Evolutionary conservation across 2,797 vertebrate genomes (phyloP), one percentile per base, ranked within the genome.

Genomic region (Smutsia gigantea): DNA sequence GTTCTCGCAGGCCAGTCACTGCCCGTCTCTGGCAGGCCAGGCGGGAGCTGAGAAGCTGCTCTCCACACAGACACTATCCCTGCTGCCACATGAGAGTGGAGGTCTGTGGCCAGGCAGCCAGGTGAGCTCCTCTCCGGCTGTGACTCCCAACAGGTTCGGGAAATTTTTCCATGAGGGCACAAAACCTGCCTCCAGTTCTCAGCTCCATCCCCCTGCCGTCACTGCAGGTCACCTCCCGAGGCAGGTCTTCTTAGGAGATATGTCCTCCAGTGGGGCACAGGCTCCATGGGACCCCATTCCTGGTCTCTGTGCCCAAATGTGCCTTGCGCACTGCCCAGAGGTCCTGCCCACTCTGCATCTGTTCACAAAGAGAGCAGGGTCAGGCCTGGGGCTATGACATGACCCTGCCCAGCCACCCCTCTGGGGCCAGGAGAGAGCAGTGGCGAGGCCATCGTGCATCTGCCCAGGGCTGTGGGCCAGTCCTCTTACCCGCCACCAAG

Each of bases 281-380:
- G 68, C 55, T 66, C 49, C 90, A 2, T 9, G n/a, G 53, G 55
- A 81, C 15, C 84, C 79, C 37, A 29, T 31, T 69, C 53, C 39
- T n/a, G 17, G 66, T 69, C 55, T 66, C 83, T 88, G 66, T 66
- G 75, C 53, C 68, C 72, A 77, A 90, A 71, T 61, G 83, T 10
- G 18, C 74, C 94, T 68, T n/a, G 69, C 46, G 68, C 23, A 66
- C 17, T 72, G 51, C 18, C 87, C 63, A 8, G 53, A 91, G 27
- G 39, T 87, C 74, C 83, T 85, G 63, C 71, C 68, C 21, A 42
- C 25, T 83, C 86, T 0, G 7, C 37, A 96, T 71, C 97, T 98
- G 97, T 94, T 85, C 92, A 71, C 69, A 95, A 79, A 95, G 81
- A 97, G 49, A 90, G 39, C 53, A 79, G n/a, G 17, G 64, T 90